Conservation (phyloP, 2,797 vertebrate genomes). For the Lindbergichthys nudifrons region DNA sequence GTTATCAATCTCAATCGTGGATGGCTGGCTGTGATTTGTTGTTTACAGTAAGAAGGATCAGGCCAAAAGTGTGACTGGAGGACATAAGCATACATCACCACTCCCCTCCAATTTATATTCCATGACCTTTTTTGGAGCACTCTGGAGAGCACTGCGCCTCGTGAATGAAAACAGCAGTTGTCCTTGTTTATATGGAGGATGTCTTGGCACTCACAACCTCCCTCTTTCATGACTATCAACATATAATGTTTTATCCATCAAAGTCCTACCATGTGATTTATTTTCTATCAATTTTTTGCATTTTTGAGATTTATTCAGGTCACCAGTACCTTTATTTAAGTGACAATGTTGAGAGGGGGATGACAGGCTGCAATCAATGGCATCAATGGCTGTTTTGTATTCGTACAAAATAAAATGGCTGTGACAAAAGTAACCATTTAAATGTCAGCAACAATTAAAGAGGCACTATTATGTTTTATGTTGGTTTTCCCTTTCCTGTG, state of each 20-base stretch:
- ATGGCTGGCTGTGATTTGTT: background rate
- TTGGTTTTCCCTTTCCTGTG: no score
- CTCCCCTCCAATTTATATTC: background rate
- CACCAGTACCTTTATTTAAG: no score
- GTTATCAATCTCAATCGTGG: background rate
- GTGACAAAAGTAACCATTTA: no score
- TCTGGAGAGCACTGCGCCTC: background rate
- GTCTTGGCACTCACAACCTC: background rate
- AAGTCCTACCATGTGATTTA: background rate
- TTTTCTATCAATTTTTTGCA: no score
- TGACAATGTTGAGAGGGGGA: no score
- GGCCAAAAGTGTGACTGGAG: background rate
- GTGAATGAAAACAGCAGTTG: background rate
- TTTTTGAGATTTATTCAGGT: no score
- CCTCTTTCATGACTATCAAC: background rate
- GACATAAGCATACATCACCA: background rate
- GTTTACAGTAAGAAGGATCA: background rate
- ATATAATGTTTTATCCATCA: no score
- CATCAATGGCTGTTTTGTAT: no score
- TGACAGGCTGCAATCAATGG: no score
- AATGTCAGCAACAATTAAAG: no score
- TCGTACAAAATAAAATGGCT: no score
- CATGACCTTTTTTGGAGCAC: slow-evolving; percentile 2
- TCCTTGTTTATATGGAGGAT: background rate
- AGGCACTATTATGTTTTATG: no score